These are phyloP conservation scores for Prunella fulvescens DNA, from an alignment of 2,113 vertebrate species.

Conservation along the genomic window DNA sequence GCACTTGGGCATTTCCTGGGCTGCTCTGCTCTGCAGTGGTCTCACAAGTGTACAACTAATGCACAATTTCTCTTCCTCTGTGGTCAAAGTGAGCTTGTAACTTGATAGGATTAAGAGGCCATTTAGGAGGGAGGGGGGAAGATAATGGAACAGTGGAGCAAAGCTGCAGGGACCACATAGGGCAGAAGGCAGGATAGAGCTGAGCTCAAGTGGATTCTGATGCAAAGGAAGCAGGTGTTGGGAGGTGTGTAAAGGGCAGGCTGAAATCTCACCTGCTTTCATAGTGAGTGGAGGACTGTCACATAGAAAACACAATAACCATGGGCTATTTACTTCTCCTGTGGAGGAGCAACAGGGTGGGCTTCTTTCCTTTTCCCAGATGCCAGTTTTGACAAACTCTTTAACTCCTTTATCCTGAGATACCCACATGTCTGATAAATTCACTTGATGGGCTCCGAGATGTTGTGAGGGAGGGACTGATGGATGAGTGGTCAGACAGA, in stretches of 20 bases:
- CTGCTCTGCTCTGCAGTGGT: neutral
- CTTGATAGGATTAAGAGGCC: neutral
- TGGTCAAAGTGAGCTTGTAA: neutral
- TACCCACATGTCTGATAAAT: neutral
- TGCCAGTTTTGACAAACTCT: neutral
- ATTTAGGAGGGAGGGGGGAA: neutral
- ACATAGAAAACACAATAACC: rapidly evolving
- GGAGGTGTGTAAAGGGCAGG: neutral
- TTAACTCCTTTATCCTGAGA: neutral
- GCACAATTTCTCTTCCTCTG: neutral
- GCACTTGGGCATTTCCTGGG: neutral
- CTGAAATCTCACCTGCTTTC: neutral
- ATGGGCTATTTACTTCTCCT: neutral
- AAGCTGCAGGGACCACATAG: neutral
- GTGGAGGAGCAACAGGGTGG: neutral
- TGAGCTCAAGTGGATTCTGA: neutral
- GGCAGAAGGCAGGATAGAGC: neutral
- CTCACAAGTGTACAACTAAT: neutral
- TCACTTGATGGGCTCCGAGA: neutral
- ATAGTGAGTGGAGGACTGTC: neutral
- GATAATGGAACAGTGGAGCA: neutral
- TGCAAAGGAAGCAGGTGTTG: neutral
- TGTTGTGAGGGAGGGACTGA: neutral
- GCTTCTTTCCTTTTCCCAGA: neutral
- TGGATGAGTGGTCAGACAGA: neutral